These are phyloP conservation scores for Planiliza haematocheilus DNA, from an alignment of 2,113 vertebrate species.

Conservation along the genomic window DNA sequence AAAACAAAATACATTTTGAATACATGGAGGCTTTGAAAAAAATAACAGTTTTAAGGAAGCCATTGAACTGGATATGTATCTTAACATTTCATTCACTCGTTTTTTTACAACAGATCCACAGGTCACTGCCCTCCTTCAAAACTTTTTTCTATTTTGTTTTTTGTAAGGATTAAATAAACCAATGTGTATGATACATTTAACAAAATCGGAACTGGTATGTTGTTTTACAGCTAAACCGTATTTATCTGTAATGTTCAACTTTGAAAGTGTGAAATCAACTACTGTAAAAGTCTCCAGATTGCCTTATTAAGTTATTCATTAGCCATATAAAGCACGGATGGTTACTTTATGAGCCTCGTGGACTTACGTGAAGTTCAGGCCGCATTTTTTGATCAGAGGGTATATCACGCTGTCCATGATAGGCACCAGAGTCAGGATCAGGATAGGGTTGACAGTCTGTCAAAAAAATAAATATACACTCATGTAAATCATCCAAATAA, in stretches of 20 bases:
- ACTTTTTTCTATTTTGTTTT: too few species aligned
- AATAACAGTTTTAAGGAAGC: too few species aligned
- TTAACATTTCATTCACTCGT: too few species aligned
- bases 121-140: too few species aligned
- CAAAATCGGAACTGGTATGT: too few species aligned
- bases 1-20: too few species aligned
- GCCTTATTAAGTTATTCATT: neutral
- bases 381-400: slow-evolving; percentile 92
- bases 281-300: neutral
- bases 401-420: slow-evolving; percentile 87
- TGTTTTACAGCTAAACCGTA: too few species aligned
- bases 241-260: neutral
- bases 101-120: too few species aligned
- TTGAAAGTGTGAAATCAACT: neutral
- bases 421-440: slow-evolving; percentile 93
- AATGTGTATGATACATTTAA: too few species aligned
- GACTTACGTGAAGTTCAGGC: slow-evolving; percentile 93
- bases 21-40: too few species aligned
- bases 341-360: neutral
- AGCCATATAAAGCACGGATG: neutral
- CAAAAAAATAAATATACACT: slow-evolving; percentile 27
- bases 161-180: too few species aligned
- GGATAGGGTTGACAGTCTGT: slow-evolving; percentile 92
- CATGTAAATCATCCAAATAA: neutral
- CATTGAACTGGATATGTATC: too few species aligned